These are phyloP conservation scores for Aspiorhynchus laticeps DNA, from an alignment of 2,113 vertebrate species.

Conservation along the genomic window DNA sequence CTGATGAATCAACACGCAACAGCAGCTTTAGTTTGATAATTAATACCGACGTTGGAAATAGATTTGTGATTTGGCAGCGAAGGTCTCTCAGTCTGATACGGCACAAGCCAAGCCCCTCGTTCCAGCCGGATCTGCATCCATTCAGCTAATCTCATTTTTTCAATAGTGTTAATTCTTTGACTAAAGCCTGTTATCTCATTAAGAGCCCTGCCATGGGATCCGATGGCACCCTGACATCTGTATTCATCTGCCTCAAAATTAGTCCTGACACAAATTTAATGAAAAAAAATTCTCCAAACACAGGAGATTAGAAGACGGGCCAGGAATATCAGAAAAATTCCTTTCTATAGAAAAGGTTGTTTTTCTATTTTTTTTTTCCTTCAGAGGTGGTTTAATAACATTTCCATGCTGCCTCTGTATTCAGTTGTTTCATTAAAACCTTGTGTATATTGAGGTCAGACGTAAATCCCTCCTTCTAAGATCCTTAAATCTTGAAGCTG, in stretches of 20 bases:
- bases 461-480: slow-evolving; percentile 43
- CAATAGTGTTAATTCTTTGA: slow-evolving; percentile 76
- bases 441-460: slow-evolving; percentile 49
- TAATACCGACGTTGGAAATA: slow-evolving; percentile 78
- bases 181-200: slow-evolving; percentile 82
- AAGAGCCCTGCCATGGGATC: slow-evolving; percentile 73
- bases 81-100: slow-evolving; percentile 58
- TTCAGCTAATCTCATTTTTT: slow-evolving; percentile 63
- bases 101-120: slow-evolving; percentile 42
- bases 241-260: slow-evolving; percentile 75
- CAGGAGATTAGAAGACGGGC: slow-evolving; percentile 70
- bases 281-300: slow-evolving; percentile 61
- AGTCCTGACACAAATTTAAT: slow-evolving; percentile 78
- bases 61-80: slow-evolving; percentile 77
- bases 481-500: slow-evolving; percentile 42
- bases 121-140: slow-evolving; percentile 51
- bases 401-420: slow-evolving; percentile 41
- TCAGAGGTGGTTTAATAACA: slow-evolving; percentile 38
- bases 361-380: slow-evolving; percentile 33
- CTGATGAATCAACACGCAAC: slow-evolving; percentile 78
- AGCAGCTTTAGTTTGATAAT: slow-evolving; percentile 78
- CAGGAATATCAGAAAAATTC: slow-evolving; percentile 59
- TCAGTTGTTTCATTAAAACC: slow-evolving; percentile 39
- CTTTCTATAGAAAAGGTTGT: slow-evolving; percentile 47
- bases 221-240: slow-evolving; percentile 79